Evolutionary conservation across 2,797 vertebrate genomes (phyloP).

Genomic region (Centroberyx gerrardi): DNA sequence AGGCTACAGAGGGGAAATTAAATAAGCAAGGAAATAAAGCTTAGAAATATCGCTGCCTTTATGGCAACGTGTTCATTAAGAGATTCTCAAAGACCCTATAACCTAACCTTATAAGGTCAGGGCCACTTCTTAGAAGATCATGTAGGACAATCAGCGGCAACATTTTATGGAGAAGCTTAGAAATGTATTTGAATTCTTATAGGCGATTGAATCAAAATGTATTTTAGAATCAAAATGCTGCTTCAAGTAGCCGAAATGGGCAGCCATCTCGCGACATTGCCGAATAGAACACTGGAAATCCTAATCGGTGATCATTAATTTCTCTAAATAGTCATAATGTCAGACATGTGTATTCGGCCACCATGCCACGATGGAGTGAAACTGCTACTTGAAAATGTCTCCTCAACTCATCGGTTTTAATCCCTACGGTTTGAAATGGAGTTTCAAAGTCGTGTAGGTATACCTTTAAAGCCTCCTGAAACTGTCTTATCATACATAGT

Average conservation of each 20-base stretch:
- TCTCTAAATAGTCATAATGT: neutral
- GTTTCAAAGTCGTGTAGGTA: neutral
- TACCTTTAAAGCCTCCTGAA: conserved; percentile 40
- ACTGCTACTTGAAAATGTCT: neutral
- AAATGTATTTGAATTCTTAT: no score
- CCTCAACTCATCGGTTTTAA: neutral
- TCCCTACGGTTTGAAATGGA: neutral
- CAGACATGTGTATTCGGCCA: neutral
- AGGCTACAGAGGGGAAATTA: neutral
- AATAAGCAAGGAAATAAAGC: neutral
- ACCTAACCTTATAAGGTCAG: conserved; percentile 2
- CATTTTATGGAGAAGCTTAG: no score
- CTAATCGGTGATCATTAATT: neutral
- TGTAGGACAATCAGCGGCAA: neutral
- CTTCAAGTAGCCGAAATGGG: no score
- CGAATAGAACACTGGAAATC: neutral
- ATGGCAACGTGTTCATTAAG: neutral
- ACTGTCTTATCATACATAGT: conserved; percentile 48
- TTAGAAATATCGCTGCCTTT: neutral
- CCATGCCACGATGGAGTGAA: neutral
- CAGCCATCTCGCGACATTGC: neutral
- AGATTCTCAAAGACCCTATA: neutral
- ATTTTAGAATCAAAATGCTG: no score
- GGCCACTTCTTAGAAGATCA: conserved; percentile 8
- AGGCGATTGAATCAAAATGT: no score